Evolutionary conservation across 2,113 vertebrate species (phyloP).

Genomic region (Mellivora capensis): DNA sequence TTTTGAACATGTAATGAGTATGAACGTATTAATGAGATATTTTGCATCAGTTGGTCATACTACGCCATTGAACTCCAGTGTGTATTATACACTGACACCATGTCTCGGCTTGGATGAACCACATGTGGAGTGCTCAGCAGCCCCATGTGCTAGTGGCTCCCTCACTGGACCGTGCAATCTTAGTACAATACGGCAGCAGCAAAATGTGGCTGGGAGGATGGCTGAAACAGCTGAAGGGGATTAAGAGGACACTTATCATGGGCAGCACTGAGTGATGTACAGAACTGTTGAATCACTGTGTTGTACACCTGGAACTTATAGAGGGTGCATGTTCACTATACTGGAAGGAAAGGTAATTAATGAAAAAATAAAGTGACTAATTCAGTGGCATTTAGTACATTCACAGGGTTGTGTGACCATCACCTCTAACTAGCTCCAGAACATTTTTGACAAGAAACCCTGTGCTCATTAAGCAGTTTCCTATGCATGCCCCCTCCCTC

Average conservation of each 20-base stretch:
- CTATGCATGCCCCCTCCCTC: not conserved
- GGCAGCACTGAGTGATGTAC: not conserved
- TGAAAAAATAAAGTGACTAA: not conserved
- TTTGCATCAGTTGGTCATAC: not conserved
- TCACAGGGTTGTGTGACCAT: not conserved
- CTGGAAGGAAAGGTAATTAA: not conserved
- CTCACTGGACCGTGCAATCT: not conserved
- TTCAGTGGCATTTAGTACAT: not conserved
- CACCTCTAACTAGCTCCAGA: not conserved
- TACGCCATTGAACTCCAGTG: not conserved
- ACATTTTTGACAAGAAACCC: not conserved
- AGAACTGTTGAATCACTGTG: not conserved
- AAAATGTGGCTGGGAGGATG: not conserved
- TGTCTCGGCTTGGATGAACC: not conserved
- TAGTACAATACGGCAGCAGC: not conserved
- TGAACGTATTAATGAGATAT: not conserved
- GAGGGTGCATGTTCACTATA: not conserved
- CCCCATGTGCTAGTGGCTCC: not conserved
- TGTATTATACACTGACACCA: not conserved
- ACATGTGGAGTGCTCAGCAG: not conserved
- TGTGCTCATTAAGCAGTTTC: not conserved
- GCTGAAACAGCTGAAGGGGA: not conserved
- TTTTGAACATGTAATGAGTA: not conserved
- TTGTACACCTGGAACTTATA: not conserved
- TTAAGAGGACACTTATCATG: not conserved